These are phyloP conservation scores for Halcyon chelicuti DNA, from an alignment of 2,797 vertebrate species.

Conservation along the genomic window DNA sequence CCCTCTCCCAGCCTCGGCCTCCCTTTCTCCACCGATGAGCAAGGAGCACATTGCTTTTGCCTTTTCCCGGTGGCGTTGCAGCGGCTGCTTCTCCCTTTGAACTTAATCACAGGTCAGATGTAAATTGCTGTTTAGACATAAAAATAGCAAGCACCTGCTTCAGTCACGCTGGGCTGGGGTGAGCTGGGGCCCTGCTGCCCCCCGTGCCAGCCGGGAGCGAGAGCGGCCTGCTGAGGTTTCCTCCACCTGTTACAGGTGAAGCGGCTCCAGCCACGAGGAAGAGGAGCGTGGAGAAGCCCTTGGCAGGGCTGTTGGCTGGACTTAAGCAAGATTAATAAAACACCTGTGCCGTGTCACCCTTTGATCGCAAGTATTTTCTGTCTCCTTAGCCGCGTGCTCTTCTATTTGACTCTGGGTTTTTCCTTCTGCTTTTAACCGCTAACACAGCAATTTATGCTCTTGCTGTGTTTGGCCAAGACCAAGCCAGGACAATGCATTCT, in stretches of 20 bases:
- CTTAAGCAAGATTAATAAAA: background rate
- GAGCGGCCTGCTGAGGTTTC: background rate
- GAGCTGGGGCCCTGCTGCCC: background rate
- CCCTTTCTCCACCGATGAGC: fast-evolving
- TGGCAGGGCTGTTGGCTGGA: background rate
- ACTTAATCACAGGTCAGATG: background rate
- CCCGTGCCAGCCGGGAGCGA: background rate
- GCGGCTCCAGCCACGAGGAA: fast-evolving
- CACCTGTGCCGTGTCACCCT: background rate
- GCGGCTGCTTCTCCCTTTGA: background rate
- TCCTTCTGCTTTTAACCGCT: background rate
- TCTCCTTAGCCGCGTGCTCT: fast-evolving
- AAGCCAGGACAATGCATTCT: background rate
- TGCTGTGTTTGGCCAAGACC: background rate
- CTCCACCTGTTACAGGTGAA: background rate
- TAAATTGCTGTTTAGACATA: background rate
- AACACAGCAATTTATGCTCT: background rate
- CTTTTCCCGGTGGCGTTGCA: fast-evolving
- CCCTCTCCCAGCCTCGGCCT: fast-evolving
- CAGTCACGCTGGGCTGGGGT: background rate
- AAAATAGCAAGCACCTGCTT: conserved; percentile 63
- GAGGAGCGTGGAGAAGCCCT: background rate
- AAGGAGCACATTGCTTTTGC: fast-evolving
- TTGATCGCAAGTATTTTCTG: background rate
- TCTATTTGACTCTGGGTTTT: background rate